Base-by-base conservation (phyloP, 2,888 invertebrate species). In the Hedychridium roseum region DNA sequence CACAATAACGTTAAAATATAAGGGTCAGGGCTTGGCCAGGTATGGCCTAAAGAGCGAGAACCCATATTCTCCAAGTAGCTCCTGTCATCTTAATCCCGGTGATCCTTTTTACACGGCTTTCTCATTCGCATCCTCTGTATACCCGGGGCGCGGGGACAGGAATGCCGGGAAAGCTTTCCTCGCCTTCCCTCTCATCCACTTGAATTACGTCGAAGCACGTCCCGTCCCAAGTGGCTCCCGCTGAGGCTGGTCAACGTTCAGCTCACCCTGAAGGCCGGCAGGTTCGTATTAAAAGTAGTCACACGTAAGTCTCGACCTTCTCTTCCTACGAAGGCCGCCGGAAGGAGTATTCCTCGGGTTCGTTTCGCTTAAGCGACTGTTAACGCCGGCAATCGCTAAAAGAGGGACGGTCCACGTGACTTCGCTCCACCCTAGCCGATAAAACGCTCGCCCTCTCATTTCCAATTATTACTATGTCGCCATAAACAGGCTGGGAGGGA, bases 171-270 rank as follows among this genome's bases (percentile, higher is more conserved):
- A 55, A 59, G 52, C 61, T 66, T 65, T 63, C 59, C 59, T 55
- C 60, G 52, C 61, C 68, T 65, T 63, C 59, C 59, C 58, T 63
- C 55, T 58, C 69, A 71, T 74, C 69, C 70, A 62, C 62, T 64
- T 63, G 71, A 73, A 72, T 72, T 71, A 74, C 71, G 63, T 40
- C 62, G 43, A 63, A 59, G 67, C 72, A 74, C 73, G 74, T 74
- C 63, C 57, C 58, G 65, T 61, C 55, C 52, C 61, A 54, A 64
- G 62, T 57, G 64, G 60, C 54, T 56, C 54, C 41, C 39, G 43
- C 35, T 37, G 42, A 37, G 48, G 27, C 61, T 69, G 69, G 71
- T 70, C 61, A 36, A 40, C 50, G 66, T 69, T 68, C 66, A 71
- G 66, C 54, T 65, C 58, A 46, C 54, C 54, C 52, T 37, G 50